phyloP scores from a whole-genome alignment of 2,113 vertebrate species.

The Emydura subglobosa region DNA sequence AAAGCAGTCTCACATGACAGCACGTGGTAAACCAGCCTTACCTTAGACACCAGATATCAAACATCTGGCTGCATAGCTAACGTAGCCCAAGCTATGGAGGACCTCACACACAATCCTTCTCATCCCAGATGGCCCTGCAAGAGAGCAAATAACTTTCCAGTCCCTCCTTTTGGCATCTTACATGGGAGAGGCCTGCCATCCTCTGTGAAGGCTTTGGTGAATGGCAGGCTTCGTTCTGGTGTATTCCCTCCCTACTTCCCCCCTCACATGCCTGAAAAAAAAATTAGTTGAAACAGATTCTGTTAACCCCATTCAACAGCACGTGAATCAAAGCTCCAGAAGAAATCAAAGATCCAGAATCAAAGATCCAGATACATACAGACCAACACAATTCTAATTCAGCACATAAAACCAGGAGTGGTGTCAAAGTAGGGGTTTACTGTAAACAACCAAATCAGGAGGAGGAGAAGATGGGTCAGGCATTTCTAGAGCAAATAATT shows the following conservation, averaged over 20 bases:
- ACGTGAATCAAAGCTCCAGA: neutral
- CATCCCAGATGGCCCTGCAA: too few relatives aligned
- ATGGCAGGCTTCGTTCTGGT: neutral
- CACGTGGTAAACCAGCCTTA: neutral
- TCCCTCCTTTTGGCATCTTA: neutral
- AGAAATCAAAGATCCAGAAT: neutral
- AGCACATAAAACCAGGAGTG: neutral
- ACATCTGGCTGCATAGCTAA: neutral
- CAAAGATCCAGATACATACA: neutral
- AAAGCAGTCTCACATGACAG: neutral
- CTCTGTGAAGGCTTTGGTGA: neutral
- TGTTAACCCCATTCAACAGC: neutral
- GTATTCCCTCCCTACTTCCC: neutral
- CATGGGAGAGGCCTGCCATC: neutral
- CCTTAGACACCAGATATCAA: neutral
- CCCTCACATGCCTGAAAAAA: neutral
- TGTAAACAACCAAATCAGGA: neutral
- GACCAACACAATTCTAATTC: neutral
- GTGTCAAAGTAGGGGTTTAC: neutral
- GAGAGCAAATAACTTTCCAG: neutral
- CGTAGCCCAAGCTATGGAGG: neutral
- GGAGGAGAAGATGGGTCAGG: neutral
- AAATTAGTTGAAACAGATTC: neutral
- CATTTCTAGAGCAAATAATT: neutral
- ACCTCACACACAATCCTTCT: rapidly evolving